Base-by-base conservation (phyloP, 1,140 invertebrate genomes). In the Copidosoma floridanum region DNA sequence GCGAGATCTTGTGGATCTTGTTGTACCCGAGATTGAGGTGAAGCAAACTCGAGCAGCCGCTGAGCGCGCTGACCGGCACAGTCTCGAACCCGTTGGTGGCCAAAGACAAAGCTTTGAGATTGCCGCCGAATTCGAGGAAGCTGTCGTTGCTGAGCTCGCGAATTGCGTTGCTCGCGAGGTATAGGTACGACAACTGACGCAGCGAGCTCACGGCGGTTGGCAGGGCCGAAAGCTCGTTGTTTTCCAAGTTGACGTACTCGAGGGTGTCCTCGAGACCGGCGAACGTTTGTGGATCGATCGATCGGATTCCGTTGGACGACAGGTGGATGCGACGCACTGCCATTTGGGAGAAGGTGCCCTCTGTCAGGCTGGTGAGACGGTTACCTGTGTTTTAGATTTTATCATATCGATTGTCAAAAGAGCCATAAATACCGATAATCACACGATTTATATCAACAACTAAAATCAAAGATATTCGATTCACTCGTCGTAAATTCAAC, bases 11-110 rank as follows among this genome's bases (percentile, higher is more conserved):
- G 24, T 84, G 82, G 66, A 95, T 93, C 64, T 85, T 86, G 73
- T 95, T 95, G 71, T 94, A 93, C 26, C 90, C 92, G 56, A 94
- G 84, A 78, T 94, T 94, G 44, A 95, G 82, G 76, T 94, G 92
- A 12, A 89, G 82, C 40, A 95, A 79, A 59, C 83, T 85, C 5
- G 84, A 85, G 66, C 90, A 87, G 78, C 64, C 69, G 6, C 55
- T 82, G 20, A 95, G 72, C 0, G 87, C 83, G 24, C 84, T 73
- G 10, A 83, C 82, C 2, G 93, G 92, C 23, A 94, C 85, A 43
- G 81, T 79, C 46, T 82, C 85, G 57, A 95, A 83, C 70, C 85
- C 86, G 75, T 95, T 95, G 1, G 90, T 90, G 26, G 89, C 89
- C 5, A 94, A 78, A 23, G 90, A 92, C 2, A 95, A 75, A 3